Evolutionary conservation across 2,888 invertebrate genomes (phyloP).

Genomic region (Polydrusus tereticollis): DNA sequence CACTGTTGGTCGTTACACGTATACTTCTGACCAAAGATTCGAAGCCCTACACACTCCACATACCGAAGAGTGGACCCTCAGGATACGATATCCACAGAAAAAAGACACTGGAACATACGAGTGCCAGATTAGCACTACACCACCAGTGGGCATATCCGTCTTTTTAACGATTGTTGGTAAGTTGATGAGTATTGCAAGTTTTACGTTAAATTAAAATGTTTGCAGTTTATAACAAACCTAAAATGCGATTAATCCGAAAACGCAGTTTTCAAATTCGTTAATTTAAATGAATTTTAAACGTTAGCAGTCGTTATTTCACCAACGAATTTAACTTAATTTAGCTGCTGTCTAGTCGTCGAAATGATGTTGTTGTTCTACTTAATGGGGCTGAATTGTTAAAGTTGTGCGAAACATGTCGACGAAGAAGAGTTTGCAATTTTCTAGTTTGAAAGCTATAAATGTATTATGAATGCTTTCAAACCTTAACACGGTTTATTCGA

Average conservation of each 20-base stretch:
- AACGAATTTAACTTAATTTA: slow-evolving; percentile 8
- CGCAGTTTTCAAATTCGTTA: background rate
- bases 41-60: slow-evolving; percentile 89
- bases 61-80: slow-evolving; percentile 88
- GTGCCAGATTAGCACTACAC: slow-evolving; percentile 92
- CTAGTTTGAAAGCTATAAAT: background rate
- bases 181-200: slow-evolving; percentile 63
- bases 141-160: slow-evolving; percentile 87
- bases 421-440: background rate
- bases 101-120: slow-evolving; percentile 87
- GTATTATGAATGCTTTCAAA: slow-evolving; percentile 4
- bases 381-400: slow-evolving; percentile 13
- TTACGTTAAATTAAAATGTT: no score
- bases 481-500: background rate
- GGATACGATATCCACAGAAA: slow-evolving; percentile 80
- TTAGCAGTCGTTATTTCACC: background rate
- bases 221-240: no score
- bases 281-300: background rate
- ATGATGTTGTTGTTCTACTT: slow-evolving; percentile 14
- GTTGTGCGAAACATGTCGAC: slow-evolving; percentile 5
- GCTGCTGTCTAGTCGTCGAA: slow-evolving; percentile 1
- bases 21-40: slow-evolving; percentile 87
- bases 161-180: slow-evolving; percentile 87
- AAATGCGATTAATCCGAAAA: no score
- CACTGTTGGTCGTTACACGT: slow-evolving; percentile 82